Percentiles rank a stretch among this genome's conserved stretches.
These are phyloP conservation scores for Circaetus cinerascens DNA, from an alignment of 2,113 vertebrate genomes.

Conservation along the genomic window DNA sequence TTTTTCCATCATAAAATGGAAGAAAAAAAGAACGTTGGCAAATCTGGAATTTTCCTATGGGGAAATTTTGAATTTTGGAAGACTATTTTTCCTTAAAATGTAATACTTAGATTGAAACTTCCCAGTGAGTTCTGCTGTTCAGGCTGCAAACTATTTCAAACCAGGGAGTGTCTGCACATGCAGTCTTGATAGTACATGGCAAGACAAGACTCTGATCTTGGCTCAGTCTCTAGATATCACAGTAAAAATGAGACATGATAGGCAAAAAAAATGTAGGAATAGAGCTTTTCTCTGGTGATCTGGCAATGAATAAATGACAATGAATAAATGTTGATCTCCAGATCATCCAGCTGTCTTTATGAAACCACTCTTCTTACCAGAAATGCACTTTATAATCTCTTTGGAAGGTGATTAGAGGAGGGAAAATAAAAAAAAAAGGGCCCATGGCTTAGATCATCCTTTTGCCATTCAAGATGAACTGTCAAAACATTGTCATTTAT, in stretches of 20 bases:
- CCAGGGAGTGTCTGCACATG: neutral
- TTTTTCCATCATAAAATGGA: neutral
- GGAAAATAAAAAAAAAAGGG: neutral
- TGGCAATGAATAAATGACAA: neutral
- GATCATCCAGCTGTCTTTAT: neutral
- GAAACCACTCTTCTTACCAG: neutral
- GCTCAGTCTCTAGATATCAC: neutral
- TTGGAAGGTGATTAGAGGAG: neutral
- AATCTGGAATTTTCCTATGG: neutral
- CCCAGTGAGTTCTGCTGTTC: neutral
- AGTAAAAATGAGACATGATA: neutral
- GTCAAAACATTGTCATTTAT: conserved; percentile 19
- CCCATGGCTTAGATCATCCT: neutral
- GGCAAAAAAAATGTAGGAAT: neutral
- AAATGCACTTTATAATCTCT: neutral
- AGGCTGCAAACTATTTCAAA: neutral
- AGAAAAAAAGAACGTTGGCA: neutral
- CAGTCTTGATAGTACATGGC: neutral
- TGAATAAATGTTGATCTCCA: neutral
- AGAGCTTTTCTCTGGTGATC: neutral
- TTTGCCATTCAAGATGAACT: neutral
- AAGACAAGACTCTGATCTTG: neutral
- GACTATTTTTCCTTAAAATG: neutral
- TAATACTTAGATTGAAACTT: neutral
- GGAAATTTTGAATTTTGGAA: neutral